Evolutionary conservation across 1,140 invertebrate genomes (phyloP).

Genomic region (Cryptotermes secundus): DNA sequence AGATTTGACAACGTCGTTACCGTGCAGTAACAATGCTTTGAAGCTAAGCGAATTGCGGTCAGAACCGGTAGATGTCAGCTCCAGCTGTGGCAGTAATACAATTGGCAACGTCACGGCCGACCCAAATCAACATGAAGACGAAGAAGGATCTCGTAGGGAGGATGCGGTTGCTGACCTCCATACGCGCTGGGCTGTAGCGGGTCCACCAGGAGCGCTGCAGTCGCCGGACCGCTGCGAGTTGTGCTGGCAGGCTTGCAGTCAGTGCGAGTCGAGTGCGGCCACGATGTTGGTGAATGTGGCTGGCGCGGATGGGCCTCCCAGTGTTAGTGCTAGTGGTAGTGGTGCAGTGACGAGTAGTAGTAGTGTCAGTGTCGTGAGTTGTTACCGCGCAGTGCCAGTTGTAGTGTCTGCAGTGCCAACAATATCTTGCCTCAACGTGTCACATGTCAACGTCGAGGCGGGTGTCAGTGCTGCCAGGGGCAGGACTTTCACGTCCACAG

Average conservation of each 20-base stretch:
- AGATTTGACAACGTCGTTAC: background rate
- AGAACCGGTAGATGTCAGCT: too few relatives aligned
- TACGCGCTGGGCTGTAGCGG: conserved; percentile 21
- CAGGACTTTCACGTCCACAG: conserved; percentile 44
- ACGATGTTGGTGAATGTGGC: background rate
- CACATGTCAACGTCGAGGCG: background rate
- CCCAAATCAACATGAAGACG: background rate
- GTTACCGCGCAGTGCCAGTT: conserved; percentile 35
- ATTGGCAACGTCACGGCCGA: conserved; percentile 6
- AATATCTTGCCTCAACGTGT: conserved; percentile 35
- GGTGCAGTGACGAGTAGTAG: background rate
- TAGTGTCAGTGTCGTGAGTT: conserved; percentile 36
- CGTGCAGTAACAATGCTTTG: background rate
- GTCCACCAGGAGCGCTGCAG: conserved; percentile 35
- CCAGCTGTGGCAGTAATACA: too few relatives aligned
- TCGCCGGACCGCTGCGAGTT: conserved; percentile 26
- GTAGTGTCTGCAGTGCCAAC: conserved; percentile 37
- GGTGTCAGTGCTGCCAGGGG: conserved; percentile 24
- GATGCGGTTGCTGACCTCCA: conserved; percentile 36
- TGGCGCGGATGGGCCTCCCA: too few relatives aligned
- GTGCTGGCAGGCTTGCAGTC: conserved; percentile 21
- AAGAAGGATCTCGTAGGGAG: too few relatives aligned
- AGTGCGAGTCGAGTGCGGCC: background rate
- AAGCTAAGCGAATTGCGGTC: too few relatives aligned
- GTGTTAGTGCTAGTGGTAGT: background rate